Conservation (phyloP, 2,888 invertebrate genomes). For the Lobophora halterata region DNA sequence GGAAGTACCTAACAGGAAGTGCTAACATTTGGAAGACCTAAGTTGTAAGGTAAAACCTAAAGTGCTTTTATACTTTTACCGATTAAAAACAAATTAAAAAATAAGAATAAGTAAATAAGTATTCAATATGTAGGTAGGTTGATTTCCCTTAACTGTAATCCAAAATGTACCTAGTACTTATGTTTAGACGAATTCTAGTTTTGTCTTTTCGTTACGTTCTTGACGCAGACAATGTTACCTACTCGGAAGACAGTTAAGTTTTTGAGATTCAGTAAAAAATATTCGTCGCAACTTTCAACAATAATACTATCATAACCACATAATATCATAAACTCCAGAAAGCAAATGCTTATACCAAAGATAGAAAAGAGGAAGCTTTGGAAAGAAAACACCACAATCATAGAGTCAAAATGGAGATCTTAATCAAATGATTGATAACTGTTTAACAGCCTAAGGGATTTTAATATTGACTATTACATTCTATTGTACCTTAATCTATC, state of each 20-base stretch:
- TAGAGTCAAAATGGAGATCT: conserved; percentile 29
- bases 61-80: neutral
- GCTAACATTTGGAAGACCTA: conserved; percentile 19
- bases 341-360: conserved; percentile 29
- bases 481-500: conserved; percentile 42
- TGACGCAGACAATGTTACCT: neutral
- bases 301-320: conserved; percentile 30
- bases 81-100: no score
- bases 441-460: conserved; percentile 71
- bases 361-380: conserved; percentile 21
- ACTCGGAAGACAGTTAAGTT: neutral
- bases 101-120: no score
- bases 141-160: no score
- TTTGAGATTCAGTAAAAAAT: conserved; percentile 22
- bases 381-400: conserved; percentile 19
- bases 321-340: conserved; percentile 31
- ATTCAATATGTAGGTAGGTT: no score
- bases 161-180: no score
- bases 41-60: neutral
- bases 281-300: conserved; percentile 33
- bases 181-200: no score
- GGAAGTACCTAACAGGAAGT: no score
- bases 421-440: conserved; percentile 51
- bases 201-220: no score
- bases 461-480: conserved; percentile 73